These are phyloP conservation scores for Hymenochirus boettgeri DNA, from an alignment of 2,113 vertebrate species.

Conservation along the genomic window DNA sequence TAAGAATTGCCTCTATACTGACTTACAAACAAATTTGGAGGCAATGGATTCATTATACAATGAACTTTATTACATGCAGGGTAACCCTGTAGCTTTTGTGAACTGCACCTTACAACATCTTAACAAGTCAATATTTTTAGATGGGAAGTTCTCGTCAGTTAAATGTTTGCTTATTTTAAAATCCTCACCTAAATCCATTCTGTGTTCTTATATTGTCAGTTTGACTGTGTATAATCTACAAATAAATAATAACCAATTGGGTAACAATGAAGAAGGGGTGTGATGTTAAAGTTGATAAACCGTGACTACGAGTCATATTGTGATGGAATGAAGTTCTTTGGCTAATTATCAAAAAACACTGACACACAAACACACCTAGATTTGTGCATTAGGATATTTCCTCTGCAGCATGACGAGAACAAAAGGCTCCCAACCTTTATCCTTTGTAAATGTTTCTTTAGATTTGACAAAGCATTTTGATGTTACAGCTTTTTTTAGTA, in stretches of 20 bases:
- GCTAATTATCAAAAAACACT: slow-evolving; percentile 21
- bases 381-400: slow-evolving; percentile 22
- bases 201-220: too few relatives aligned
- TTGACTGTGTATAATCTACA: not conserved
- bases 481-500: slow-evolving; percentile 17
- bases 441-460: slow-evolving; percentile 9
- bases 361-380: slow-evolving; percentile 34
- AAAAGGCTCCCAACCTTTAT: slow-evolving; percentile 32
- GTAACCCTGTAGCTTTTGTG: too few relatives aligned
- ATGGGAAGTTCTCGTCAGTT: too few relatives aligned
- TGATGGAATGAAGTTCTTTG: slow-evolving; percentile 20
- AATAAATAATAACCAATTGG: not conserved
- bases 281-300: slow-evolving; percentile 1
- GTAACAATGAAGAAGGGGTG: not conserved
- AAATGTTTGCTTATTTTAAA: too few relatives aligned
- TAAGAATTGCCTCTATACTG: too few relatives aligned
- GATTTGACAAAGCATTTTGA: slow-evolving; percentile 14
- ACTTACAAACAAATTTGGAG: too few relatives aligned
- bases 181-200: too few relatives aligned
- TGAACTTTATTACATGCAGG: too few relatives aligned
- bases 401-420: slow-evolving; percentile 18
- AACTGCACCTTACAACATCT: too few relatives aligned
- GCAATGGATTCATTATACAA: too few relatives aligned
- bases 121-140: too few relatives aligned
- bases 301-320: slow-evolving; percentile 16